Conservation (phyloP, 2,113 vertebrate species). For the Azemiops feae region DNA sequence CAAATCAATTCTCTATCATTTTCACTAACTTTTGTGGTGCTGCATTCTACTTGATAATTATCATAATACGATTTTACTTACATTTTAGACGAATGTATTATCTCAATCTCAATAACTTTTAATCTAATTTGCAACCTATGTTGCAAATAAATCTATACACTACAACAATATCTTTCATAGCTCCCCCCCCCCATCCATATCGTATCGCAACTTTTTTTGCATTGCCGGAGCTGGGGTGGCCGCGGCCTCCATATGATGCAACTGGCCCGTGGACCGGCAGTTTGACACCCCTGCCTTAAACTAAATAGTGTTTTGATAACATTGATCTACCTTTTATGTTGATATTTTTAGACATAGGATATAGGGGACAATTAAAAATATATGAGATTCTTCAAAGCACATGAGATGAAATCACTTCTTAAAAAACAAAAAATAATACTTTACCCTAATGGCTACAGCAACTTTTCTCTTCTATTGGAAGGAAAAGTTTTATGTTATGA, state of each 20-base stretch:
- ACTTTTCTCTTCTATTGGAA: not conserved
- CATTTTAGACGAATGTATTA: not conserved
- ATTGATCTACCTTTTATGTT: not conserved
- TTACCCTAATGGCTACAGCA: not conserved
- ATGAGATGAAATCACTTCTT: not conserved
- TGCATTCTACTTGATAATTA: not conserved
- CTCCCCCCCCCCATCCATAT: not conserved
- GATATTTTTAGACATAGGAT: not conserved
- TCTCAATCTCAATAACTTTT: not conserved
- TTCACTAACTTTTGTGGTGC: not conserved
- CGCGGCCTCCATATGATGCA: too few species aligned
- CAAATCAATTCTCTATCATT: not conserved
- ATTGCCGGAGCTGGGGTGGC: too few species aligned
- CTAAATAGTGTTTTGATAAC: not conserved
- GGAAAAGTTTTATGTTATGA: not conserved
- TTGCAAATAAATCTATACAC: not conserved
- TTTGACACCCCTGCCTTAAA: not conserved
- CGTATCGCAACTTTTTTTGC: too few species aligned
- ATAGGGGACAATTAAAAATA: not conserved
- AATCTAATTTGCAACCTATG: too few species aligned
- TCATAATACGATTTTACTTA: not conserved
- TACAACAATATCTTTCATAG: not conserved
- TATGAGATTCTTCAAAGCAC: constrained; percentile 3
- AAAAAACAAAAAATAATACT: not conserved
- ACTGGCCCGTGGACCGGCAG: too few species aligned